phyloP scores from a whole-genome alignment of 2,888 invertebrate genomes.

The Gastrophysa polygoni region DNA sequence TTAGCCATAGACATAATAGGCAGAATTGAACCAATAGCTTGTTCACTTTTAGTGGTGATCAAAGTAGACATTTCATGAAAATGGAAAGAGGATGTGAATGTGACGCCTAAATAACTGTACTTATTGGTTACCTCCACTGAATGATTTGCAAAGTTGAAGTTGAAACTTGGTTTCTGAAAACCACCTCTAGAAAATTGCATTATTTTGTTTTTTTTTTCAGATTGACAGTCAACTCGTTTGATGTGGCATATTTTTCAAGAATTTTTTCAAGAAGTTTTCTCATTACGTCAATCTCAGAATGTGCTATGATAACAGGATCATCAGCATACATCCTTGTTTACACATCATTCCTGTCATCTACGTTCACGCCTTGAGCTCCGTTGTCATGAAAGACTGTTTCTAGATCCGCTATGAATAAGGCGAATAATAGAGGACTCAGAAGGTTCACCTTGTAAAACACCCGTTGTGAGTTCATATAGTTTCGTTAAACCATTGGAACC shows the following conservation, averaged over 20 bases:
- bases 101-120: too few relatives aligned
- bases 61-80: too few relatives aligned
- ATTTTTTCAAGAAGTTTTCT: conserved; percentile 14
- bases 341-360: conserved; percentile 15
- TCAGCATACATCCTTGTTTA: conserved; percentile 15
- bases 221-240: neutral
- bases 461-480: neutral
- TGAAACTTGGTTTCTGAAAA: too few relatives aligned
- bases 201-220: neutral
- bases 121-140: too few relatives aligned
- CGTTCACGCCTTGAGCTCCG: conserved; percentile 12
- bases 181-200: too few relatives aligned
- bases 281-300: conserved; percentile 9
- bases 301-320: conserved; percentile 16
- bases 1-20: too few relatives aligned
- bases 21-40: too few relatives aligned
- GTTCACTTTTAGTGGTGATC: too few relatives aligned
- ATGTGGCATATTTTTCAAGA: neutral
- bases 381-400: conserved; percentile 6
- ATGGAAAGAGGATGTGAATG: too few relatives aligned
- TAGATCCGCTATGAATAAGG: conserved; percentile 8
- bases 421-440: conserved; percentile 10
- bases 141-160: too few relatives aligned
- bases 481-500: neutral
- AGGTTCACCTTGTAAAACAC: conserved; percentile 17